Percentiles rank a stretch among this genome's conserved stretches.
Conservation (phyloP, 2,113 vertebrate species). For the Megaleporinus macrocephalus region DNA sequence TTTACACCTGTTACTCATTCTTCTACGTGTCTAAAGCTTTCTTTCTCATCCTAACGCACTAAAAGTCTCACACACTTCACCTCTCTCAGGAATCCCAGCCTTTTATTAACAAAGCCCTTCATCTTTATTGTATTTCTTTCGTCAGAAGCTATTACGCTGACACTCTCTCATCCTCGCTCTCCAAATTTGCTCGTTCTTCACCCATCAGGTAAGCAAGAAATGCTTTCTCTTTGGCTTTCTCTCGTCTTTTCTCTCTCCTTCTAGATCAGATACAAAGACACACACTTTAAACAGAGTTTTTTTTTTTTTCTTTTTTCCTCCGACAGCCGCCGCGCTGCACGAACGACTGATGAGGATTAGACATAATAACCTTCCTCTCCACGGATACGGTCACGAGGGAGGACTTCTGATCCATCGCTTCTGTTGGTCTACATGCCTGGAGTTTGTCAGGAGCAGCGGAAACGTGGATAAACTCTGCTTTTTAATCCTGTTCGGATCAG, state of each 20-base stretch:
- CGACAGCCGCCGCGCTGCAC: not conserved
- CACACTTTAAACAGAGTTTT: not conserved
- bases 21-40: not conserved
- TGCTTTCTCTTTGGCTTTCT: not conserved
- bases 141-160: not conserved
- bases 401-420: not conserved
- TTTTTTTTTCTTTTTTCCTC: not conserved
- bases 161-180: not conserved
- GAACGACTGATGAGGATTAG: slow-evolving; percentile 9
- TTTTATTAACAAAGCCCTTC: slow-evolving; percentile 5
- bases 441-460: not conserved
- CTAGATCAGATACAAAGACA: not conserved
- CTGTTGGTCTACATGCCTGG: not conserved
- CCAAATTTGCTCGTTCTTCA: not conserved
- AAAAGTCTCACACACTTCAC: not conserved
- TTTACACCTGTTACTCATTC: not conserved
- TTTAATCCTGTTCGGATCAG: not conserved
- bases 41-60: not conserved
- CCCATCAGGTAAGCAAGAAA: not conserved
- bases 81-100: not conserved
- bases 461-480: not conserved
- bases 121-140: not conserved
- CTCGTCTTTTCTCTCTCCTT: slow-evolving; percentile 2
- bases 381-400: not conserved
- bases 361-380: not conserved